These are phyloP conservation scores for Gymnothorax javanicus DNA, from an alignment of 2,797 vertebrate species.

Conservation along the genomic window DNA sequence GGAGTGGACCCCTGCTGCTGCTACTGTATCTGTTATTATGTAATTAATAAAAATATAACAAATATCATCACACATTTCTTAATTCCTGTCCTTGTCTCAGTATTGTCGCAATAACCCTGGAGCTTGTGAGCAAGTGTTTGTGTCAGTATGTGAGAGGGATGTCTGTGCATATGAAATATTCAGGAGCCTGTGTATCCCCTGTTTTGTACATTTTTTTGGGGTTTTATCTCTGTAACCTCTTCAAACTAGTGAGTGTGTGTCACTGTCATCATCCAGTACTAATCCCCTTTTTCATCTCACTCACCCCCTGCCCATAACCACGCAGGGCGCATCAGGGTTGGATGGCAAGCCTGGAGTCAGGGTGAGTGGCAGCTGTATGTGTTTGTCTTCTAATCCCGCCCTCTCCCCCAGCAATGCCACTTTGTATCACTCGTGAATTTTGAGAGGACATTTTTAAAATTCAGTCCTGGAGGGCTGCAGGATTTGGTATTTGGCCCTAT, in stretches of 20 bases:
- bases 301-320: constrained; percentile 80
- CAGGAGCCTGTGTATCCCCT: not conserved
- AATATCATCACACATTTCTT: not conserved
- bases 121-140: not conserved
- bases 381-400: constrained; percentile 54
- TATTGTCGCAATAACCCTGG: not conserved
- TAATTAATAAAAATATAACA: not conserved
- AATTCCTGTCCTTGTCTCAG: not conserved
- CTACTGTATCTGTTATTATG: too few relatives aligned
- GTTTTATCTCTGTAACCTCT: not conserved
- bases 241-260: constrained; percentile 33
- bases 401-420: constrained; percentile 42
- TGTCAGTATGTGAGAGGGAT: not conserved
- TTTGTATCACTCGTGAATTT: not conserved
- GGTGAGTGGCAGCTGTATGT: constrained; percentile 84
- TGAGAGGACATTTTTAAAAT: not conserved
- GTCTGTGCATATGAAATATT: not conserved
- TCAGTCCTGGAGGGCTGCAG: not conserved
- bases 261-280: constrained; percentile 83
- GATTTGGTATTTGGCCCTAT: not conserved
- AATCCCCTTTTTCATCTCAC: constrained; percentile 96
- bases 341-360: constrained; percentile 97
- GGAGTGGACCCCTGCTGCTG: too few relatives aligned
- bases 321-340: constrained; percentile 99
- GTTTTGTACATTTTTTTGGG: not conserved